Evolutionary conservation across 2,797 vertebrate genomes (phyloP).

Genomic region (Sebastiscus albofasciatus): DNA sequence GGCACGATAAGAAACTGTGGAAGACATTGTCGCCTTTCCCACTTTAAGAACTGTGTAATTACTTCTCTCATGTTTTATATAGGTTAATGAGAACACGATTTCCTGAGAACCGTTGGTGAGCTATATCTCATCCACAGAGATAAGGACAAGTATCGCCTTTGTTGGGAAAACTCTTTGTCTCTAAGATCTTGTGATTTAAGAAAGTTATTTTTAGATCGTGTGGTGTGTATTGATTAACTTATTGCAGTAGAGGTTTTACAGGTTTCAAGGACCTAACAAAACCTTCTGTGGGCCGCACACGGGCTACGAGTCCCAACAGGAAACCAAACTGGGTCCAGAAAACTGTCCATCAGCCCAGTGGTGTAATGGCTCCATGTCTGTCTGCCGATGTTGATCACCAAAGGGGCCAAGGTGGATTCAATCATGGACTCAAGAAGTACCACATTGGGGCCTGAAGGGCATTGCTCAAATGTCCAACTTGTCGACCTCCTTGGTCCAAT

Average conservation of each 20-base stretch:
- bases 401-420: not conserved
- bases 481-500: not conserved
- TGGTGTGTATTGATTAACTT: not conserved
- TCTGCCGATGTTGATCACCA: not conserved
- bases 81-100: slow-evolving; percentile 61
- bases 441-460: not conserved
- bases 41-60: slow-evolving; percentile 64
- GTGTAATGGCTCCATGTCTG: not conserved
- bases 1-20: slow-evolving; percentile 48
- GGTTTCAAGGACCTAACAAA: slow-evolving; percentile 7
- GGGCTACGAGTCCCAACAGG: not conserved
- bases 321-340: not conserved
- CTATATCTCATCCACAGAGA: slow-evolving; percentile 19
- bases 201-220: slow-evolving; percentile 1
- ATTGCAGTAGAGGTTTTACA: not conserved
- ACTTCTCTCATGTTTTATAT: slow-evolving; percentile 56
- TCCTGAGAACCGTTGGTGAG: slow-evolving; percentile 43
- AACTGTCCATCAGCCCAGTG: not conserved
- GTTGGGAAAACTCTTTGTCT: not conserved
- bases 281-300: not conserved
- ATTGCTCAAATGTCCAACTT: not conserved
- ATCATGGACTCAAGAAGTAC: not conserved
- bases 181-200: not conserved
- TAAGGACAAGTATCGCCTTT: slow-evolving; percentile 18
- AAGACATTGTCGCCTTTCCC: slow-evolving; percentile 47